phyloP scores from a whole-genome alignment of 2,797 vertebrate species.

The Microctenopoma lineatum region DNA sequence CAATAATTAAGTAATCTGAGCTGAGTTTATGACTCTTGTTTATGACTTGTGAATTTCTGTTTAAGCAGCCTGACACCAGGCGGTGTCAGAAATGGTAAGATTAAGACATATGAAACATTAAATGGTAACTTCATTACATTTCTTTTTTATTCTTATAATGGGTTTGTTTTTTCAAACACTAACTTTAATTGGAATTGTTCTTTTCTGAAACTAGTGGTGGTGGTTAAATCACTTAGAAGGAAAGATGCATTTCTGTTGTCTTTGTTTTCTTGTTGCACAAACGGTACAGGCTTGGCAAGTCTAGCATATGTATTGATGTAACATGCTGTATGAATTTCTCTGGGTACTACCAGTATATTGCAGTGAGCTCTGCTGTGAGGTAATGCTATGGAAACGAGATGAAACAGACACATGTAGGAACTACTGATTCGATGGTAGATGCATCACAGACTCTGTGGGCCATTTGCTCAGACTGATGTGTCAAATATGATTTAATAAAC shows the following conservation, averaged over 20 bases:
- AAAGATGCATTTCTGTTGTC: neutral
- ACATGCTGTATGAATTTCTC: neutral
- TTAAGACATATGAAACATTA: conserved; percentile 5
- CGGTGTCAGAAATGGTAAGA: conserved; percentile 14
- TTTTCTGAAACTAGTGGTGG: conserved; percentile 18
- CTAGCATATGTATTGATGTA: neutral
- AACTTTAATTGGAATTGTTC: neutral
- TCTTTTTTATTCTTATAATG: conserved; percentile 9
- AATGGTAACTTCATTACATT: neutral
- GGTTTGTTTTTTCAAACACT: conserved; percentile 21
- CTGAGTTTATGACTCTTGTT: conserved; percentile 18
- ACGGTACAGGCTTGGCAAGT: neutral
- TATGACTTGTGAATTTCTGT: neutral
- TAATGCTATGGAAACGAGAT: conserved; percentile 22
- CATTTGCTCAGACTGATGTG: conserved; percentile 59
- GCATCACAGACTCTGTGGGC: conserved; percentile 37
- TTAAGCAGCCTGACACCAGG: conserved; percentile 3
- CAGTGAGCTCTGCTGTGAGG: neutral
- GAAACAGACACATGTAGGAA: conserved; percentile 21
- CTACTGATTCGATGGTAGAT: conserved; percentile 40
- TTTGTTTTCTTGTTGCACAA: neutral
- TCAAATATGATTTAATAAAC: conserved; percentile 71
- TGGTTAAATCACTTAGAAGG: neutral
- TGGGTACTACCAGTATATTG: neutral
- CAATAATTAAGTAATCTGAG: neutral